These are phyloP conservation scores for Eupelmus urozonus DNA, from an alignment of 2,888 invertebrate genomes.

Conservation along the genomic window DNA sequence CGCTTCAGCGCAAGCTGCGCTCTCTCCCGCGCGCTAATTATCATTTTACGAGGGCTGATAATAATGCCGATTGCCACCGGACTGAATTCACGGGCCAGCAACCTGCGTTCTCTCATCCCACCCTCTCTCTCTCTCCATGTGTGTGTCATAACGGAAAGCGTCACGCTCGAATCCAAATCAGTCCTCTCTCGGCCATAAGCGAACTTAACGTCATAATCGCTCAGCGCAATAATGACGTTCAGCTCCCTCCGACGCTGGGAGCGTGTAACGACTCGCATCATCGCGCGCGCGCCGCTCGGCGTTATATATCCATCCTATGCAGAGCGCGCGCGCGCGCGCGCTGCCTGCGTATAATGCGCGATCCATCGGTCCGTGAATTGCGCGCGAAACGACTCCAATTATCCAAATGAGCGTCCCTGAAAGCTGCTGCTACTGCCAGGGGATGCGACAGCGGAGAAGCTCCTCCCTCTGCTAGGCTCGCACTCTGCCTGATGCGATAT, in stretches of 20 bases:
- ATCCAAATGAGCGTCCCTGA: constrained; percentile 66
- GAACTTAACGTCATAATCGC: constrained; percentile 52
- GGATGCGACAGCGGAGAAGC: neutral
- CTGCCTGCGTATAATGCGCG: too few species aligned
- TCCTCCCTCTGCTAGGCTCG: neutral
- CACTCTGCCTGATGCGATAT: constrained; percentile 20
- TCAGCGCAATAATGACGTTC: constrained; percentile 64
- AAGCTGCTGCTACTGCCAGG: neutral
- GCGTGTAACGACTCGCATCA: constrained; percentile 41
- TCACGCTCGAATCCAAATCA: constrained; percentile 6
- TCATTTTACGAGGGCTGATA: constrained; percentile 40
- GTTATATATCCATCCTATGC: neutral
- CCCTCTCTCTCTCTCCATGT: constrained; percentile 5
- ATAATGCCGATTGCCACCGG: constrained; percentile 23
- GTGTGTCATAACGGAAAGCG: constrained; percentile 25
- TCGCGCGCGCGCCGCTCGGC: constrained; percentile 32
- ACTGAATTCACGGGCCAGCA: constrained; percentile 42
- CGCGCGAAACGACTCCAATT: constrained; percentile 71
- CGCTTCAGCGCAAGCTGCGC: neutral
- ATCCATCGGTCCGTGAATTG: constrained; percentile 67
- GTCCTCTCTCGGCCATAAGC: constrained; percentile 11
- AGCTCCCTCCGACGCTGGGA: constrained; percentile 35
- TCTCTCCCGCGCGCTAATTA: constrained; percentile 30
- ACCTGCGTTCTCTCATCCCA: neutral
- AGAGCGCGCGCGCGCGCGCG: constrained; percentile 23